These are phyloP conservation scores for Osmoderma eremita DNA, from an alignment of 2,888 invertebrate species.

Conservation along the genomic window DNA sequence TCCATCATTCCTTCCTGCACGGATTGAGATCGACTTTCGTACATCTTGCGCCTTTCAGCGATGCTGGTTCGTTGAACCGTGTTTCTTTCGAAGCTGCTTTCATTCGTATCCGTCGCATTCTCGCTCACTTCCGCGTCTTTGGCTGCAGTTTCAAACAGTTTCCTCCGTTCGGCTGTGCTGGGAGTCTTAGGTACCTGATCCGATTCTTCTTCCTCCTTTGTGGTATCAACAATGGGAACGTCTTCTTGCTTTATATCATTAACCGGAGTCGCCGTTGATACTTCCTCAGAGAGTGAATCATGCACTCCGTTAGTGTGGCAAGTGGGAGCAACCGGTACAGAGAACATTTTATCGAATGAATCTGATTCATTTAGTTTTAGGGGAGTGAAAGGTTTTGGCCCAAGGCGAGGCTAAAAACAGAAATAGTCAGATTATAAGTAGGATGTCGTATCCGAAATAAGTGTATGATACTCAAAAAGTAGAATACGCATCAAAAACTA, in stretches of 20 bases:
- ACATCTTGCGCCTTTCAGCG: slow-evolving; percentile 80
- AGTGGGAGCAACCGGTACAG: slow-evolving; percentile 79
- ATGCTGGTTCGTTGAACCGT: slow-evolving; percentile 76
- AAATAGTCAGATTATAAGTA: not conserved
- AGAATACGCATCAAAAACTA: too few species aligned
- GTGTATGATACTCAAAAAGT: too few species aligned
- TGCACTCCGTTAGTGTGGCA: slow-evolving; percentile 57
- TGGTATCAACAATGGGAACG: slow-evolving; percentile 41
- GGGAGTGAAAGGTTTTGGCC: slow-evolving; percentile 87
- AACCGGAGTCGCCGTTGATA: slow-evolving; percentile 54
- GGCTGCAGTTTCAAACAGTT: slow-evolving; percentile 71
- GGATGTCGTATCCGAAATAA: too few species aligned
- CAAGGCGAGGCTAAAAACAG: slow-evolving; percentile 78
- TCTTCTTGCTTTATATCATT: slow-evolving; percentile 38
- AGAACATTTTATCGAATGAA: slow-evolving; percentile 84
- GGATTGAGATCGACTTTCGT: slow-evolving; percentile 80
- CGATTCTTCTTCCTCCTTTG: slow-evolving; percentile 59
- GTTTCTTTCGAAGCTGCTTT: slow-evolving; percentile 69
- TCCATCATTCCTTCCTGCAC: slow-evolving; percentile 67
- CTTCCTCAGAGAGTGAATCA: slow-evolving; percentile 42
- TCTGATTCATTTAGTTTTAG: slow-evolving; percentile 78
- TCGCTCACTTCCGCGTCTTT: slow-evolving; percentile 60
- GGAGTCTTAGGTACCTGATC: slow-evolving; percentile 77
- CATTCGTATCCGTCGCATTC: slow-evolving; percentile 65
- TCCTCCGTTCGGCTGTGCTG: slow-evolving; percentile 82